Base-by-base conservation (phyloP, 2,797 vertebrate species). In the Petrocephalus sullivani region DNA sequence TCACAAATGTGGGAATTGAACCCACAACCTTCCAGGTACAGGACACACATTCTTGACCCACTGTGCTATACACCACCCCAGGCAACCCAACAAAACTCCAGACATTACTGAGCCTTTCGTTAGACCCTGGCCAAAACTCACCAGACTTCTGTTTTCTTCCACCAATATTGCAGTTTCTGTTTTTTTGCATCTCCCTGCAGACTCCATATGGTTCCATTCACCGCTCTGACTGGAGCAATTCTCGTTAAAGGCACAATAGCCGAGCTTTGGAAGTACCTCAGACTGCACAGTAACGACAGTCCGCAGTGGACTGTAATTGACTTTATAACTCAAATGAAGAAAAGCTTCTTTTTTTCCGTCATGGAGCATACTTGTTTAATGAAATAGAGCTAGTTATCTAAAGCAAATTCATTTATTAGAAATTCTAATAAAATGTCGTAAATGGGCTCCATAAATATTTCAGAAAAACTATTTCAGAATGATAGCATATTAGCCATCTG, bases 341-440 rank as follows among this genome's bases (percentile, higher is more conserved):
- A 19, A 75, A 75, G 67, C 33, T 75, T 75, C 14, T 75, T 75
- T 75, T 71, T 75, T 41, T 28, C 67, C 54, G 41, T 7, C 0
- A 12, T 37, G 19, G 12, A 49, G 6, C 64, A 12, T 87, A 67
- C n/a, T 64, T 87, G 86, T 71, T 95, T 95, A 94, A 94, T 94
- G 90, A 94, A 94, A 91, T 86, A 82, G 88, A 28, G 85, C 89
- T 7, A 91, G 93, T 94, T 94, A 95, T 96, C 94, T 95, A 67
- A 67, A 67, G 67, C 14, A 75, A 75, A 75, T 75, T 19, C 67
- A 75, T 75, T 75, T 37, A 75, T 75, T 75, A 75, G 37, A 41
- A 41, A 41, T 75, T 75, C 37, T 75, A 75, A 75, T 37, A 8
- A 41, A 37, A 41, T 41, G 33, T 41, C 41, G 28, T 41, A 75